phyloP scores from a whole-genome alignment of 1,140 invertebrate species.

The Uloborus diversus region DNA sequence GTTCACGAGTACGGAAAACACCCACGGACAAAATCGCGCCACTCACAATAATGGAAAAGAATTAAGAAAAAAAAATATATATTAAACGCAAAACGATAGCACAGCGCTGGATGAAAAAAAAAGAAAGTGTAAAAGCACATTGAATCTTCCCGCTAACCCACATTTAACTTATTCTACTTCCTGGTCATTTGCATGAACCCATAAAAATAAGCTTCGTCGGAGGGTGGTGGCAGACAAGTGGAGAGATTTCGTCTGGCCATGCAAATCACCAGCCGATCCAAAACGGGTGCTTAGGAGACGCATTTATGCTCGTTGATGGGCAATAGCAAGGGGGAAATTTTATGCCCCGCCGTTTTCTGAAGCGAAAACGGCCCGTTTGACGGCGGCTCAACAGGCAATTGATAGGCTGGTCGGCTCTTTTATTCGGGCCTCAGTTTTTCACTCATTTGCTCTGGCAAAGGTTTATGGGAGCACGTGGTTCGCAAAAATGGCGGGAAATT shows the following conservation, averaged over 20 bases:
- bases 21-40: too few species aligned
- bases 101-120: background rate
- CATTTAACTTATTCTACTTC: slow-evolving; percentile 37
- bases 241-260: slow-evolving; percentile 6
- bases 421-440: too few species aligned
- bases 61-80: too few species aligned
- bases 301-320: slow-evolving; percentile 3
- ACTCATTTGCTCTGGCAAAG: too few species aligned
- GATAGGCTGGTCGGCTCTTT: slow-evolving; percentile 1
- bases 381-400: slow-evolving; percentile 37
- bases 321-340: slow-evolving; percentile 5
- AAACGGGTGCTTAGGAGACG: slow-evolving; percentile 20
- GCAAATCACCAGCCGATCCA: slow-evolving; percentile 33
- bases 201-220: slow-evolving; percentile 30
- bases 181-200: slow-evolving; percentile 39
- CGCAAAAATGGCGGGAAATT: too few species aligned
- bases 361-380: slow-evolving; percentile 20
- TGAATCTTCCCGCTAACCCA: slow-evolving; percentile 2
- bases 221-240: background rate
- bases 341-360: slow-evolving; percentile 19
- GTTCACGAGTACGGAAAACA: too few species aligned
- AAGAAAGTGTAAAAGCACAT: background rate
- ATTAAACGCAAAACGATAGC: too few species aligned
- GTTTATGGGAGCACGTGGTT: too few species aligned
- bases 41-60: too few species aligned